Percentiles rank a stretch among this genome's conserved stretches.
These are phyloP conservation scores for Amaurobius ferox DNA, from an alignment of 2,888 invertebrate genomes.

Conservation along the genomic window DNA sequence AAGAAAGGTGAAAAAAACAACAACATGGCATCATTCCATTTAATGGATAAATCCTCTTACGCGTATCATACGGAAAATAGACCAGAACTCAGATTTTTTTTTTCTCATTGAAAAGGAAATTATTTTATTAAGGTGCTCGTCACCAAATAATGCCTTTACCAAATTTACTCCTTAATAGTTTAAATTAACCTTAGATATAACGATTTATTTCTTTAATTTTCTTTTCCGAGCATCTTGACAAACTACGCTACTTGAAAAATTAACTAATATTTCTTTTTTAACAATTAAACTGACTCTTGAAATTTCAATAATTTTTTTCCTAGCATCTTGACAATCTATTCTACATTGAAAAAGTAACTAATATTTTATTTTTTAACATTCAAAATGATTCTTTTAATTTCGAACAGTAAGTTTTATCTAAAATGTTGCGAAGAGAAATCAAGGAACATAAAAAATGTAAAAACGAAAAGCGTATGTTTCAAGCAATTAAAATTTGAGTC, in stretches of 20 bases:
- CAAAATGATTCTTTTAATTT: constrained; percentile 29
- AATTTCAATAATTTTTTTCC: constrained; percentile 13
- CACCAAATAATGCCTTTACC: constrained; percentile 3
- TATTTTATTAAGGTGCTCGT: no score
- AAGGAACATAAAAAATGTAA: background rate
- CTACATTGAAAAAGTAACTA: constrained; percentile 3
- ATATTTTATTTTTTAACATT: constrained; percentile 19
- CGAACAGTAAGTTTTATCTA: constrained; percentile 22
- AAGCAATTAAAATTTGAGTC: constrained; percentile 31
- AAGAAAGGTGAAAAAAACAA: no score
- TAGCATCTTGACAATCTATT: background rate
- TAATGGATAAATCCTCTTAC: no score
- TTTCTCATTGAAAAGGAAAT: no score
- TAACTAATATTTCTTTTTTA: no score
- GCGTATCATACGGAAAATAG: no score
- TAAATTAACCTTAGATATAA: constrained; percentile 28
- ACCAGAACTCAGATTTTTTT: no score
- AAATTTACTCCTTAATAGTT: constrained; percentile 42
- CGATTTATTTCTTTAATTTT: no score
- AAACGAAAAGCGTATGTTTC: constrained; percentile 13
- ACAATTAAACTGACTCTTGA: background rate
- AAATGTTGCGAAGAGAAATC: constrained; percentile 13
- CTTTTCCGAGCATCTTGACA: no score
- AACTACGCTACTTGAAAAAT: no score
- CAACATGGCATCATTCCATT: no score